Evolutionary conservation across 1,140 invertebrate species (phyloP).

Genomic region (Littorina saxatilis): DNA sequence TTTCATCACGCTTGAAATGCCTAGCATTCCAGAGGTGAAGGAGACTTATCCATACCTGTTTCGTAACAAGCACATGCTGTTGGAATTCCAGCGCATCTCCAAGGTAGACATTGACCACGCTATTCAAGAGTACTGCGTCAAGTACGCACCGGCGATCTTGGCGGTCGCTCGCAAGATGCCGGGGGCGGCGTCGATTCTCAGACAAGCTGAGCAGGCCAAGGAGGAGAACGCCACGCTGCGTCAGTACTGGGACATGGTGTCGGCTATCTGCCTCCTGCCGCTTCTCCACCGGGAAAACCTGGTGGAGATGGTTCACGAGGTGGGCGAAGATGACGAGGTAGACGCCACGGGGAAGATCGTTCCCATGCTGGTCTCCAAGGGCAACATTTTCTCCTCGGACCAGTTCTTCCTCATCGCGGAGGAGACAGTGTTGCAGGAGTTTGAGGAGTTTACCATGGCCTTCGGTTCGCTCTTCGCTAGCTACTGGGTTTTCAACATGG

Average conservation of each 20-base stretch:
- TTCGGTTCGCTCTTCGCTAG: constrained; percentile 69
- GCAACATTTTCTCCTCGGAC: constrained; percentile 68
- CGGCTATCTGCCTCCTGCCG: constrained; percentile 67
- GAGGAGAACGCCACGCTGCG: constrained; percentile 66
- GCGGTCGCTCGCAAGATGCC: constrained; percentile 59
- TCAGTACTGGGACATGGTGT: constrained; percentile 73
- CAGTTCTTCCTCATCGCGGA: constrained; percentile 71
- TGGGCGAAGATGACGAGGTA: constrained; percentile 67
- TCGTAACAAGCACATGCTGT: constrained; percentile 64
- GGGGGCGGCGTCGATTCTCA: constrained; percentile 61
- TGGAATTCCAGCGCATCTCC: constrained; percentile 69
- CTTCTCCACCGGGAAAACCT: constrained; percentile 68
- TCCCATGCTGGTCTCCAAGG: constrained; percentile 67
- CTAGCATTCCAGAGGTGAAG: constrained; percentile 62
- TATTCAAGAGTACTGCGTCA: constrained; percentile 70
- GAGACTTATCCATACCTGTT: constrained; percentile 69
- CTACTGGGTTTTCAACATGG: constrained; percentile 73
- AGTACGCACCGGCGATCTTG: constrained; percentile 64
- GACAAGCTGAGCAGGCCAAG: constrained; percentile 63
- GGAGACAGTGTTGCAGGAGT: constrained; percentile 70
- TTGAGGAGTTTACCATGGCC: constrained; percentile 72
- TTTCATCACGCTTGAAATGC: constrained; percentile 70
- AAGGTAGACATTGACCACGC: constrained; percentile 70
- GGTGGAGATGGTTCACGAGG: constrained; percentile 69
- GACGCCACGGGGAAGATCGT: constrained; percentile 70